phyloP scores from a whole-genome alignment of 2,113 vertebrate species.

The Lycocorax pyrrhopterus region DNA sequence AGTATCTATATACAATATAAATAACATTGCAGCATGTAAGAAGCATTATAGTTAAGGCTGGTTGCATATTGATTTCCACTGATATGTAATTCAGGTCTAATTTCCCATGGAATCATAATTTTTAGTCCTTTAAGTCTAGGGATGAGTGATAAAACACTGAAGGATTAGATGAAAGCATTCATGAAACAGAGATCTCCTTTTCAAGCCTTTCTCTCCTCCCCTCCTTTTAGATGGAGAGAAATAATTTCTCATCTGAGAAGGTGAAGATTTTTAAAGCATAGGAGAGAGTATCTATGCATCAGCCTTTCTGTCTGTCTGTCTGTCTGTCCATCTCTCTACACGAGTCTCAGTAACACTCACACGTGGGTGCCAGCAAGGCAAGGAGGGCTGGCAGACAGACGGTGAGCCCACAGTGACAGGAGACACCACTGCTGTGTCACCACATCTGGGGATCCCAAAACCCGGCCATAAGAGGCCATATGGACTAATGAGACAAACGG shows the following conservation, averaged over 20 bases:
- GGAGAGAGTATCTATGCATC: background rate
- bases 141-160: background rate
- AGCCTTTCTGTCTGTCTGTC: background rate
- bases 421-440: accelerated
- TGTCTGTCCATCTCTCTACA: accelerated
- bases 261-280: background rate
- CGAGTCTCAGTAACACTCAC: background rate
- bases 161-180: background rate
- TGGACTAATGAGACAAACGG: accelerated
- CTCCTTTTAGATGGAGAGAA: background rate
- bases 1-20: background rate
- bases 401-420: accelerated
- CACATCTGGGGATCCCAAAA: background rate
- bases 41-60: background rate
- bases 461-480: no score
- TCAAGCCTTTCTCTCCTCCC: background rate
- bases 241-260: background rate
- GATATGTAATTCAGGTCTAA: background rate
- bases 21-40: background rate
- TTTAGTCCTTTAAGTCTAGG: background rate
- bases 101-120: background rate
- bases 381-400: background rate
- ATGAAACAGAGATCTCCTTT: background rate
- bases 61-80: background rate
- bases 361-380: background rate